phyloP scores from a whole-genome alignment of 2,797 vertebrate species.

The Sarcoramphus papa region DNA sequence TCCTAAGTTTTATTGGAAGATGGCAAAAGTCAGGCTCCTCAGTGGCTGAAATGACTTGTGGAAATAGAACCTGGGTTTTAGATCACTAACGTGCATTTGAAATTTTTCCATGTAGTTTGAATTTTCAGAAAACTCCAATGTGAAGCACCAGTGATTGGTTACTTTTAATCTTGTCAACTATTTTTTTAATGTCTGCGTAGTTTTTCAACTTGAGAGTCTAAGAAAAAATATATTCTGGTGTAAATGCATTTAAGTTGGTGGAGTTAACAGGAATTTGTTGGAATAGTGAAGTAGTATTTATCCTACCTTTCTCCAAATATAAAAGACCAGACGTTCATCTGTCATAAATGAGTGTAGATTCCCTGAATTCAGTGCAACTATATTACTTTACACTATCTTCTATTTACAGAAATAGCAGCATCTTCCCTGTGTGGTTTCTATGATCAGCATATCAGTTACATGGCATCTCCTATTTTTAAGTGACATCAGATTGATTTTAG shows the following conservation, averaged over 20 bases:
- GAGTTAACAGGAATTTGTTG: background rate
- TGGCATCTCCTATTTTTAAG: conserved; percentile 7
- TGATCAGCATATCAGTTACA: background rate
- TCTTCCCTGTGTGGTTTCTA: background rate
- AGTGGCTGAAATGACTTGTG: background rate
- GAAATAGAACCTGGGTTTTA: background rate
- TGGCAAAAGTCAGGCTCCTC: background rate
- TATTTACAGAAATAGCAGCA: background rate
- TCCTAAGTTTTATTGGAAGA: background rate
- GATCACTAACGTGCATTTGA: background rate
- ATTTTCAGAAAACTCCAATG: background rate
- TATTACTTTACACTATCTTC: background rate
- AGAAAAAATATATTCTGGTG: background rate
- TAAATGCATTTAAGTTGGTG: background rate
- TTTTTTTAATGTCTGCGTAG: background rate
- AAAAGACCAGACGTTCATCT: background rate
- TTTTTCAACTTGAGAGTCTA: background rate
- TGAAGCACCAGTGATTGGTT: background rate
- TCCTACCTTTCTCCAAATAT: background rate
- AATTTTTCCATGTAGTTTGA: background rate
- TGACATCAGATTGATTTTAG: conserved; percentile 26
- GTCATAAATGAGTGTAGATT: background rate
- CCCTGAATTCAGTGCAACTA: background rate
- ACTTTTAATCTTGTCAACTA: background rate
- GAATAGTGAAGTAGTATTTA: background rate